Base-by-base conservation (phyloP, 2,113 vertebrate genomes). In the Alethe diademata region DNA sequence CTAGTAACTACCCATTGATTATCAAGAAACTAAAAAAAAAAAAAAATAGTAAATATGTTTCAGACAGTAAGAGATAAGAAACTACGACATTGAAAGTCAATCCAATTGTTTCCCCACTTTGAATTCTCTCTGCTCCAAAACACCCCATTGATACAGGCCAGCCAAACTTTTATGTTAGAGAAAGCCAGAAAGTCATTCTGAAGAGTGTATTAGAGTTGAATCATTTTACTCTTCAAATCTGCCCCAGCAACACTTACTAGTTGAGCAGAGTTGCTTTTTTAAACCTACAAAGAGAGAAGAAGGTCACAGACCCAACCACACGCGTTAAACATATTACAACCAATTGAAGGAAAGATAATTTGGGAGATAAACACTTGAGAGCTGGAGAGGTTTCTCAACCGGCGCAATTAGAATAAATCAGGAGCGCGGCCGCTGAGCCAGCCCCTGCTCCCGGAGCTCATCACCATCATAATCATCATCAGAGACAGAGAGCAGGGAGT, bases 271-370 rank as follows among this genome's bases (percentile, higher is more conserved):
- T 5, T 20, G 8, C 66, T 60, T 74, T 62, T 50, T 62, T 6
- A 78, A 60, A 86, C 18, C 48, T 12, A 2, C 1, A 33, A 78
- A 18, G 48, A 58, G 70, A 0, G 38, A 29, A 86, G 48, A 78
- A 90, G 73, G 88, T 88, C 92, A 75, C 72, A 78, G 91, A 93
- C 67, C 67, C 90, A 93, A 88, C 92, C 95, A 43, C 89, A 71
- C 51, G 48, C 79, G 65, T 38, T 83, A 79, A 88, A 90, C 86
- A 78, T 54, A 85, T 57, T 92, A 70, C 80, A 45, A n/a, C 43
- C 78, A 93, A 94, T 94, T 86, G 93, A 93, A 95, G 60, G 26
- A 25, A 25, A 93, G 92, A 93, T 82, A 95, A 88, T 94, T 86
- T 54, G 73, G 54, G 60, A 93, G 94, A 95, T 91, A 94, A 95